Base-by-base conservation (phyloP, 35 echinoderm and acorn worm genomes). In the Apostichopus japonicus region DNA sequence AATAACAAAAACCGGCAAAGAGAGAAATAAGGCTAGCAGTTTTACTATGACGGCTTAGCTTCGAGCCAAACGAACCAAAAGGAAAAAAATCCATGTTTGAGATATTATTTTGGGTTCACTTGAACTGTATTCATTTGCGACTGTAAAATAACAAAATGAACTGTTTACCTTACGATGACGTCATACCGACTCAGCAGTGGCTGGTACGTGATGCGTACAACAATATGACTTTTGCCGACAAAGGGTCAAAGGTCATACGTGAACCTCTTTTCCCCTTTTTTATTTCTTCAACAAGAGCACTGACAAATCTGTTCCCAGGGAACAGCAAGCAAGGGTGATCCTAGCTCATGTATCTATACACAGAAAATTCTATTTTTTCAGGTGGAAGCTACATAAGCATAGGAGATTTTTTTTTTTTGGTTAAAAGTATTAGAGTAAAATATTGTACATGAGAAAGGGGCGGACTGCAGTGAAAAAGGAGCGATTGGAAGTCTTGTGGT, bases 91-190 rank as follows among this genome's bases (percentile, higher is more conserved):
- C 13, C 6, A 75, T 19, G 17, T 67, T 67, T 67, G 63, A 67
- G 19, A 67, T 67, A 67, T 67, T 83, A 17, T 83, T 19, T 55
- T 53, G 79, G 54, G 79, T 83, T 83, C 79, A 83, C 10, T 21
- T n/a, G 23, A 84, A 84, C 81, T 84, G 55, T 84, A 57, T 58
- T 54, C 81, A 54, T 57, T 84, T 84, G 81, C 81, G 81, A 84
- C 81, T 84, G 81, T 84, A 84, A 84, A 84, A 84, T 57, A 84
- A 84, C 81, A 84, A 84, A 84, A 58, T 84, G 81, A 57, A 84
- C 81, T 84, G 81, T 57, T 84, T 83, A 23, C 56, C 7, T n/a
- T 10, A 1, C 19, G 17, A 11, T 84, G 81, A 84, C 81, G 81
- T 84, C 81, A 84, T 19, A 7, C 6, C 17, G 54, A 57, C 17